Evolutionary conservation across 2,888 invertebrate genomes (phyloP), one percentile per base, ranked within the genome.

Genomic region (Clostera curtula): DNA sequence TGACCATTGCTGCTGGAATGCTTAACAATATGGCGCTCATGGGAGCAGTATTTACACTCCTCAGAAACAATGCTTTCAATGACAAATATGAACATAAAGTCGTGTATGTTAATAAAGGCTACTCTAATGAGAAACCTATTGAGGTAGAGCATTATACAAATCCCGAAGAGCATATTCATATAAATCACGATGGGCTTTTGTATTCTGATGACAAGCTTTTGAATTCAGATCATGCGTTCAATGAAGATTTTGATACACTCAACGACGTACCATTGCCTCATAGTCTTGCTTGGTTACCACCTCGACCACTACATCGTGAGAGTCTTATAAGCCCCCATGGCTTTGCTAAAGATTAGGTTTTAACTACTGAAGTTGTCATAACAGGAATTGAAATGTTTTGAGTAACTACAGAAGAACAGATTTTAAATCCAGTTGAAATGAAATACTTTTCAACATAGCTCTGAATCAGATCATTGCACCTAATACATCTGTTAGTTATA

Each of bases 11-110:
- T 23, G 85, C 87, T 1, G 85, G 85, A 1, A 76, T 90, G 60
- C 66, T 91, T 23, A 91, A 91, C 59, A 88, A 90, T 43, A 87
- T 90, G 76, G 90, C 89, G 0, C 79, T 91, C 18, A 73, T 85
- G 12, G 87, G 89, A 0, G 88, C 89, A 1, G 57, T 88, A 9
- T 85, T 88, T 45, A 79, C 86, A 3, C 52, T 88, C 3, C 61
- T 88, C 2, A 71, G 88, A 36, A 86, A 87, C 43, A 87, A 87
- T 43, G 85, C 88, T 1, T 88, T 89, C 43, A 69, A 66, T 24
- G 87, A 88, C 31, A 67, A 64, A 23, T 77, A 84, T 31, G 62
- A 77, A 4, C 85, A 87, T 27, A 87, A 85, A 54, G 68, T 88
- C 0, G 60, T 88, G 10, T 88, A 88, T 41, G 57, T 85, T 0